Evolutionary conservation across 2,888 invertebrate genomes (phyloP), one percentile per base, ranked within the genome.

Genomic region (Rhamnusium bicolor): DNA sequence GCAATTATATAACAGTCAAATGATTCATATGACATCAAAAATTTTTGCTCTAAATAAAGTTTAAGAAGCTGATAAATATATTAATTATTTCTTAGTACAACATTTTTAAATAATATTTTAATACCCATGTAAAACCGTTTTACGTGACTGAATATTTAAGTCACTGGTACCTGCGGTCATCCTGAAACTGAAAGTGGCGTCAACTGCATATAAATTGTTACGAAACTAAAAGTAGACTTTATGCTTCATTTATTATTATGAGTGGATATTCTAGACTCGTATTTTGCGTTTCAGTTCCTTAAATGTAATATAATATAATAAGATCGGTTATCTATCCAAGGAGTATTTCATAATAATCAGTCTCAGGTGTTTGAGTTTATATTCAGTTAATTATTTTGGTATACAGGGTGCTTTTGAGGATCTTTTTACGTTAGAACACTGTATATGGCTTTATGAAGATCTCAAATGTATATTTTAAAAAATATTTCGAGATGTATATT

Each of bases 131-230:
- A 40, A n/a, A n/a, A 40, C 40, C 40, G 40, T 40, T 40, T 40
- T n/a, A 19, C 29, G 8, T 51, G 62, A 27, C 27, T 65, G 54
- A 49, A 6, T 60, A 69, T 49, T 21, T 49, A 19, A 60, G 40
- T 71, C 58, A 74, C 69, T 69, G 71, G 69, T 72, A 74, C 72
- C 74, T 67, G 72, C 69, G 71, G 71, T 74, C 71, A 74, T 74
- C 74, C 29, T 63, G 68, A 68, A 68, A 68, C 47, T 47, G 68
- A 68, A 68, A 68, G 68, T 49, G 63, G 49, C 40, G 49, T 63
- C 47, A 32, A 32, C 46, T 63, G 14, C 49, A 49, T 12, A 21
- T 24, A 54, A 24, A 3, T n/a, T 51, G 40, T 74, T 74, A 74
- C 47, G 66, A 69, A 74, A 74, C 54, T 29, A 69, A 71, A 74